These are phyloP conservation scores for Prenolepis imparis DNA, from an alignment of 2,888 invertebrate genomes.

Conservation along the genomic window DNA sequence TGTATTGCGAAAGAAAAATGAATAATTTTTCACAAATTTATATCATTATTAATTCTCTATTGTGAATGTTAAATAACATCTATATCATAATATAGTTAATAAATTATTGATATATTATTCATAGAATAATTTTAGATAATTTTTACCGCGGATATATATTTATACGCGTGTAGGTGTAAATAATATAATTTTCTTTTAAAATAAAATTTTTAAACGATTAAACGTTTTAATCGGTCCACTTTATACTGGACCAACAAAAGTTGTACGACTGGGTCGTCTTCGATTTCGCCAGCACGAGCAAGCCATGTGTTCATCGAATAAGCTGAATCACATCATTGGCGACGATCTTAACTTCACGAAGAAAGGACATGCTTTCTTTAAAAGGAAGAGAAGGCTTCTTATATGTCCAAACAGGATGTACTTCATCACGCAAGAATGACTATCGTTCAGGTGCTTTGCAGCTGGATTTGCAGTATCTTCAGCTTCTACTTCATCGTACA, in stretches of 20 bases:
- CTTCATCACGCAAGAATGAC: conserved; percentile 41
- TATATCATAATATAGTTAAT: background rate
- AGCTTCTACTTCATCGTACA: conserved; percentile 5
- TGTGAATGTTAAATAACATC: background rate
- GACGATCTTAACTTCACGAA: conserved; percentile 47
- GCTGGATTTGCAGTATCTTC: conserved; percentile 12
- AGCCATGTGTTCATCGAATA: conserved; percentile 13
- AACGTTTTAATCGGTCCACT: conserved; percentile 3
- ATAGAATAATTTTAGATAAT: background rate
- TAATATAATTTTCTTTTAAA: background rate
- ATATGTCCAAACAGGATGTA: conserved; percentile 43
- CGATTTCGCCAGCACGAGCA: conserved; percentile 23
- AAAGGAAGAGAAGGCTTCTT: conserved; percentile 37
- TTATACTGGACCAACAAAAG: background rate
- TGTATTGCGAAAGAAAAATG: background rate
- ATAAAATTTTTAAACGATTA: background rate
- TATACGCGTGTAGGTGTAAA: background rate
- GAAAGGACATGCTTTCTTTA: conserved; percentile 33
- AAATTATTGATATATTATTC: background rate
- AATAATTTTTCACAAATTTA: background rate
- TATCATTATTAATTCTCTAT: background rate
- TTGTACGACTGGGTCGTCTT: conserved; percentile 25
- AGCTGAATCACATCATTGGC: conserved; percentile 34
- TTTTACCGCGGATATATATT: background rate
- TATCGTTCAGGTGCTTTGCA: conserved; percentile 24